Conservation (phyloP, 2,113 vertebrate species). For the Probosciger aterrimus region DNA sequence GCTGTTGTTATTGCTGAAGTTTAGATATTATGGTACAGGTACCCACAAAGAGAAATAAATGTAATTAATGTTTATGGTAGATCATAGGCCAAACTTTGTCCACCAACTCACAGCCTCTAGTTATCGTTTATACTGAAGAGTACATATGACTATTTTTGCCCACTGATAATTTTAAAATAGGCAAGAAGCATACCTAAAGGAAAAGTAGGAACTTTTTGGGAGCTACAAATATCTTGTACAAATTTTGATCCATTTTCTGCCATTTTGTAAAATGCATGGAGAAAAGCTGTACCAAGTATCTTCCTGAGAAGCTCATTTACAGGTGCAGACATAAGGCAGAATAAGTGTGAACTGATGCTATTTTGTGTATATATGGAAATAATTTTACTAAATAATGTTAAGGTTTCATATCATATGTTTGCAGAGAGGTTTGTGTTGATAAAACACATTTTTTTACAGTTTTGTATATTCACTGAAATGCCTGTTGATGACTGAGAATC, state of each 20-base stretch:
- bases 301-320: background rate
- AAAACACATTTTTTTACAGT: background rate
- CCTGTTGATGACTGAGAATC: background rate
- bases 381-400: background rate
- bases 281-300: background rate
- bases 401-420: background rate
- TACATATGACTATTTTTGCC: accelerated
- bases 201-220: background rate
- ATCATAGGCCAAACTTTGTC: background rate
- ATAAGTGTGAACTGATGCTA: background rate
- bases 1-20: background rate
- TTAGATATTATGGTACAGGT: background rate
- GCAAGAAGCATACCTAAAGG: background rate
- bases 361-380: background rate
- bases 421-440: background rate
- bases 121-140: background rate
- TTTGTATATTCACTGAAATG: background rate
- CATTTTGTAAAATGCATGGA: background rate
- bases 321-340: background rate
- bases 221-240: background rate
- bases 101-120: accelerated
- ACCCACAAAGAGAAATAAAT: background rate
- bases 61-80: background rate
- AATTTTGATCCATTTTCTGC: background rate
- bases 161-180: background rate